Conservation (phyloP, 1,140 invertebrate species). For the Phortica variegata region DNA sequence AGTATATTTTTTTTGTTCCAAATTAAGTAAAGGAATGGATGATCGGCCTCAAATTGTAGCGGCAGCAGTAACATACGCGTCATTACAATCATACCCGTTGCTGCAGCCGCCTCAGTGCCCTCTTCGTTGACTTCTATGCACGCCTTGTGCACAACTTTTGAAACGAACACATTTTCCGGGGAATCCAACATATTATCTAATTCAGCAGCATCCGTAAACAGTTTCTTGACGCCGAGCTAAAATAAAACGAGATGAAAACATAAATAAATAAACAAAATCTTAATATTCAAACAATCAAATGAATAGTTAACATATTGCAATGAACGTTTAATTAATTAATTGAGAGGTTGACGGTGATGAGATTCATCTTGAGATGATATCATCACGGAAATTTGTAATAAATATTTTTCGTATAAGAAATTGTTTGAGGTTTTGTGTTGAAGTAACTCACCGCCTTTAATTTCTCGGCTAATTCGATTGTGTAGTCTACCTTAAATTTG, state of each 20-base stretch:
- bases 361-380: too few species aligned
- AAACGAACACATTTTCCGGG: constrained; percentile 54
- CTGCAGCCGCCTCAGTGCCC: constrained; percentile 63
- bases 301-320: too few species aligned
- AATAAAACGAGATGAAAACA: constrained; percentile 4
- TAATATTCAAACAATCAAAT: too few species aligned
- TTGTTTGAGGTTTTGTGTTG: neutral
- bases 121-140: constrained; percentile 66
- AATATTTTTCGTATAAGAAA: neutral
- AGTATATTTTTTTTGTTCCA: too few species aligned
- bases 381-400: neutral
- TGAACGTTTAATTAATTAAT: too few species aligned
- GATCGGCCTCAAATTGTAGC: too few species aligned
- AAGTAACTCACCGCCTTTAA: constrained; percentile 59
- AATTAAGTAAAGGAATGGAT: too few species aligned
- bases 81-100: constrained; percentile 46
- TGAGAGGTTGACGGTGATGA: too few species aligned
- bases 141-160: constrained; percentile 62
- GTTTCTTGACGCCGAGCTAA: constrained; percentile 61
- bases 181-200: constrained; percentile 61
- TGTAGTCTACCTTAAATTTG: constrained; percentile 69
- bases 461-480: constrained; percentile 60
- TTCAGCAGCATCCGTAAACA: constrained; percentile 64
- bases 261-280: neutral
- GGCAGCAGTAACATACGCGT: too few species aligned